Percentiles rank a stretch among this genome's conserved stretches.
Conservation (phyloP, 2,888 invertebrate genomes). For the Ectropis crepuscularia region DNA sequence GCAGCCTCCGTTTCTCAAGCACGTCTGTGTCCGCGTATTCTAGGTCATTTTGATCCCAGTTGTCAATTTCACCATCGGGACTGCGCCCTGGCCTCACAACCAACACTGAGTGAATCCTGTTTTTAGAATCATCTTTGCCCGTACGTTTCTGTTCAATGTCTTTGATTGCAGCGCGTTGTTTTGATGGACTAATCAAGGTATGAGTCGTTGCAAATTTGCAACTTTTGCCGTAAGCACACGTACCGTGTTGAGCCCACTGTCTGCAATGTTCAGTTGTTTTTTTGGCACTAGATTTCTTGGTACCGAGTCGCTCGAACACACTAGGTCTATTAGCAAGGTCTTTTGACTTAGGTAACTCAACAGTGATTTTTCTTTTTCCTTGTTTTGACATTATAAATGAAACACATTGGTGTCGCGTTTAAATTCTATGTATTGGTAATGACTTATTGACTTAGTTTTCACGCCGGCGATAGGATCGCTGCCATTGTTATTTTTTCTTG, state of each 20-base stretch:
- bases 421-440: conserved; percentile 57
- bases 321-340: conserved; percentile 88
- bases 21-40: conserved; percentile 93
- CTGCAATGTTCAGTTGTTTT: conserved; percentile 89
- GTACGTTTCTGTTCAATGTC: conserved; percentile 83
- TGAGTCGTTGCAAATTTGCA: conserved; percentile 91
- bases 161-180: conserved; percentile 88
- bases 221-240: conserved; percentile 90
- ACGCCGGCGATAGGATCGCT: conserved; percentile 50
- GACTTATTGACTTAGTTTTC: conserved; percentile 53
- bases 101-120: conserved; percentile 86
- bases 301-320: conserved; percentile 93
- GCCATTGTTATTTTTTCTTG: conserved; percentile 54
- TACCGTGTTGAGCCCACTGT: conserved; percentile 91
- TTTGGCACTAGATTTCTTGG: conserved; percentile 86
- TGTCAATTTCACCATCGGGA: conserved; percentile 88
- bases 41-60: conserved; percentile 91
- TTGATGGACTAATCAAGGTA: conserved; percentile 90
- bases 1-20: conserved; percentile 89
- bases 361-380: conserved; percentile 91
- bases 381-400: conserved; percentile 85
- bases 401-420: conserved; percentile 76
- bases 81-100: conserved; percentile 85
- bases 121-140: conserved; percentile 86
- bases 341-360: conserved; percentile 89